Conservation (phyloP, 2,113 vertebrate genomes). For the Rhinichthys klamathensis region DNA sequence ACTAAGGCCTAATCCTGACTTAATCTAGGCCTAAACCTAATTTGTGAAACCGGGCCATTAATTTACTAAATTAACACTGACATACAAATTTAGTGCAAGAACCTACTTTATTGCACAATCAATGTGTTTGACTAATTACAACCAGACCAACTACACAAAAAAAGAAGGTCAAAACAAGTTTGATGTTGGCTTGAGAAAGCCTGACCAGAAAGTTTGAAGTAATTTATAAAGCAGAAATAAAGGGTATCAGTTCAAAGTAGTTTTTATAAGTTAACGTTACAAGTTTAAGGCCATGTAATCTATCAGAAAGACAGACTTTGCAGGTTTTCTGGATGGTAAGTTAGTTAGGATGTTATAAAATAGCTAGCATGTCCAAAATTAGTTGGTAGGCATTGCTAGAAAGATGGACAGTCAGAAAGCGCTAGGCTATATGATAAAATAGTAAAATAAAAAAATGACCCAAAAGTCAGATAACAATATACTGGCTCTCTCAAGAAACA, state of each 20-base stretch:
- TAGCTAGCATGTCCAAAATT: not conserved
- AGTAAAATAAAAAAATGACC: too few relatives aligned
- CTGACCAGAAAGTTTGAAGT: not conserved
- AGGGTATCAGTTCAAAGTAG: not conserved
- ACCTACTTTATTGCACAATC: not conserved
- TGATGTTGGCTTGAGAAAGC: not conserved
- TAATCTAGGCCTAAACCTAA: too few relatives aligned
- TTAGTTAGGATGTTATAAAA: too few relatives aligned
- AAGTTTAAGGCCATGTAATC: not conserved
- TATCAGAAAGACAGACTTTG: not conserved
- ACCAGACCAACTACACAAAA: not conserved
- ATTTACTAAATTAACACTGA: not conserved
- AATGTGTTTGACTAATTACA: not conserved
- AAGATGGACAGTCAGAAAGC: not conserved
- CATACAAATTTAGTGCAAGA: not conserved
- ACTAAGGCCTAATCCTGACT: too few relatives aligned
- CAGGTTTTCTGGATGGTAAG: not conserved
- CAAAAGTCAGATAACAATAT: not conserved
- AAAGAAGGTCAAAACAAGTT: not conserved
- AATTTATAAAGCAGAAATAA: not conserved
- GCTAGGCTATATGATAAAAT: not conserved
- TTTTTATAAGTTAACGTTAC: not conserved
- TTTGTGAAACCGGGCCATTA: too few relatives aligned
- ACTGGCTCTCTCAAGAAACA: not conserved
- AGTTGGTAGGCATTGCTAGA: not conserved